Base-by-base conservation (phyloP, 2,888 invertebrate species). In the Tinea trinotella region DNA sequence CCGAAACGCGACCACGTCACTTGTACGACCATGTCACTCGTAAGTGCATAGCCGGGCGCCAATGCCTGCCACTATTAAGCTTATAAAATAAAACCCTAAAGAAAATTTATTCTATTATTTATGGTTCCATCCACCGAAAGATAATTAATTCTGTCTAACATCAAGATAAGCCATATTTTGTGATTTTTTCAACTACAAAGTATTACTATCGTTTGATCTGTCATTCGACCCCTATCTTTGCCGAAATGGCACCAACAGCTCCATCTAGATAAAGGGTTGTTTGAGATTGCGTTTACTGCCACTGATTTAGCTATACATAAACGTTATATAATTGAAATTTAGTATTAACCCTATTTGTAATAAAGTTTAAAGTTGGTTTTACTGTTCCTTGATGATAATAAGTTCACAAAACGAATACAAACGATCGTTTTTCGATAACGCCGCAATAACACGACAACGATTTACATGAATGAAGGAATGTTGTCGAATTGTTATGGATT, bases 221-320 rank as follows among this genome's bases (percentile, higher is more conserved):
- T 7, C 15, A 13, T 40, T 40, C 15, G 12, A 40, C 40, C 40
- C 15, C 40, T 40, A 40, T 40, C 40, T 15, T 40, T 40, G 40
- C 7, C 3, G 13, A 22, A 36, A 53, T 53, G 69, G 77, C 76
- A 66, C 83, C 62, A 61, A 59, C 63, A 63, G 60, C 76, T 63
- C 83, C 62, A 83, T 84, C 84, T 67, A 66, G 84, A 84, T 85
- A 85, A 84, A 81, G 82, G 80, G 80, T 82, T 78, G 71, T 63
- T 24, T 22, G 15, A 40, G n/a, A 35, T 35, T n/a, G 35, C 35
- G 35, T 35, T 35, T 35, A 12, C 35, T n/a, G n/a, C 35, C 2
- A 30, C 30, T 30, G 2, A 40, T 2, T 40, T 13, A 12, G 5
- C 13, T 40, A 40, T 3, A 40, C 40, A 13, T 52, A 6, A 22